Evolutionary conservation across 1,140 invertebrate species (phyloP), one percentile per base, ranked within the genome.

Genomic region (Bombus consobrinus): DNA sequence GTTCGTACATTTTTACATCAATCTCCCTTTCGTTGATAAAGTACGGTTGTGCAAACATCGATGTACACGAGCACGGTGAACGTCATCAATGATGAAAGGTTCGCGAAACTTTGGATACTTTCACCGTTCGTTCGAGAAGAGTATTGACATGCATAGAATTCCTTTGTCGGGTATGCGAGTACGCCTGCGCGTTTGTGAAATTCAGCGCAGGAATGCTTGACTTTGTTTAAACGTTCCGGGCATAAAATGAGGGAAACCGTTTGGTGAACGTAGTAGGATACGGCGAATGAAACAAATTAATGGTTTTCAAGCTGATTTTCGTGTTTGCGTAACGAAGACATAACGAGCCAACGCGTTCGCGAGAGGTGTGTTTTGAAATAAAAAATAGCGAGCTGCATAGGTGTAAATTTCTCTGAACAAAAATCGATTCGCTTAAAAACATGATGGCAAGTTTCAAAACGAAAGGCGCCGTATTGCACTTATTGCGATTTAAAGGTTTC

Each of bases 51-150:
- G 47, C 18, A 53, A 53, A 22, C 47, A 53, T 53, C 47, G 47
- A 53, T 53, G 47, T 28, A 13, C 59, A 3, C 59, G 59, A 62
- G 12, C 28, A n/a, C 62, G 32, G 59, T 34, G 68, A 74, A 73
- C 39, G 64, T 84, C 64, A 72, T 79, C 82, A 71, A 43, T 79
- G 53, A 80, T 53, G 83, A 73, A 85, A 85, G 53, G 75, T 64
- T 80, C 82, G 83, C 64, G 80, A 80, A 87, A 87, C 72, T 88
- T 89, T 72, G 72, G 69, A 79, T 62, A 89, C 87, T 89, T 89
- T 89, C 88, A 85, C 88, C 72, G 34, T 72, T 34, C 64, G 57
- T 12, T 12, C 41, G 68, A 85, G 83, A 85, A 72, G 83, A 85
- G 76, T 69, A 80, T 85, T 43, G 83, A 72, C 77, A 28, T 62